A percentile compares a stretch with the other conserved stretches of the same genome.
Evolutionary conservation across 2,797 vertebrate genomes (phyloP).

Genomic region (Ambastaia sidthimunki): DNA sequence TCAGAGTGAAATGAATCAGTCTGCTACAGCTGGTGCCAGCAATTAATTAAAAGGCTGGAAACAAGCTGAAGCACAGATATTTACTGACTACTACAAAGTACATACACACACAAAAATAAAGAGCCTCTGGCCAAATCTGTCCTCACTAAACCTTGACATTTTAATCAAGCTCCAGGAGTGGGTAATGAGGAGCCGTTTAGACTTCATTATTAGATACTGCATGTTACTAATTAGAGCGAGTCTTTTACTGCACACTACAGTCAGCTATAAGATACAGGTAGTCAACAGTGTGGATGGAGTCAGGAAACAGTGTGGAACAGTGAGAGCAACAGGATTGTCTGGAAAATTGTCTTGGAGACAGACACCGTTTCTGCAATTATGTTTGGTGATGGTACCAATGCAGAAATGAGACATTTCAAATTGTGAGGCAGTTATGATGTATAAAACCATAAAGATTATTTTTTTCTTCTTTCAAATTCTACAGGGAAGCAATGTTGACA

Average conservation of each 20-base stretch:
- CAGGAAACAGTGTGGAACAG: neutral
- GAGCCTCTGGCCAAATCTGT: constrained; percentile 59
- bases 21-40: constrained; percentile 39
- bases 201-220: constrained; percentile 79
- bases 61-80: constrained; percentile 48
- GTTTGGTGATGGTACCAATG: neutral
- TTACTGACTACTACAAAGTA: constrained; percentile 48
- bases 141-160: constrained; percentile 76
- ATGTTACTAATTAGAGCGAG: constrained; percentile 79
- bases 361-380: neutral
- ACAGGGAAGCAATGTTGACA: neutral
- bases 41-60: constrained; percentile 50
- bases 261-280: constrained; percentile 30
- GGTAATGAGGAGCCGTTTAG: constrained; percentile 80
- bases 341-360: neutral
- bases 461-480: neutral
- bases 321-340: neutral
- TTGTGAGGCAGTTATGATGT: no score
- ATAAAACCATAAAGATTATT: no score
- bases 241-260: constrained; percentile 59
- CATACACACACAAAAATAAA: constrained; percentile 52
- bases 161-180: constrained; percentile 82
- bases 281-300: neutral
- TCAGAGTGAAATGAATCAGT: constrained; percentile 39
- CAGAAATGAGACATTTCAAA: no score